phyloP scores from a whole-genome alignment of 2,888 invertebrate genomes.

The Ditula angustiorana region DNA sequence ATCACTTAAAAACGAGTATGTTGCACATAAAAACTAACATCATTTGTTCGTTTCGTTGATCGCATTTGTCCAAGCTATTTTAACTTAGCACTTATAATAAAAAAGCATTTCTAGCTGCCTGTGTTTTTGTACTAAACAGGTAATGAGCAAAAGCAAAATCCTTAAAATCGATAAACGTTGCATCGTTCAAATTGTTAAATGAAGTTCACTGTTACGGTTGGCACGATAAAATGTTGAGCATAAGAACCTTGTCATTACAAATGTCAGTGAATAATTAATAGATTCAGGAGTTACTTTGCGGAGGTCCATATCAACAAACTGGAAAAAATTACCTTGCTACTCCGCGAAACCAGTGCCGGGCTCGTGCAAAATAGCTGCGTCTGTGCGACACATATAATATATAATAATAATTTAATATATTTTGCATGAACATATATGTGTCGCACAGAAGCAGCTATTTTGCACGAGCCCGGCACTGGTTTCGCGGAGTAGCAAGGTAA shows the following conservation, averaged over 20 bases:
- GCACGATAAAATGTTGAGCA: neutral
- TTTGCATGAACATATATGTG: too few species aligned
- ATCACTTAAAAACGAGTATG: constrained; percentile 48
- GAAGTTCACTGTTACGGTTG: constrained; percentile 1
- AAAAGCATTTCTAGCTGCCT: constrained; percentile 44
- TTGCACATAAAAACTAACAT: constrained; percentile 45
- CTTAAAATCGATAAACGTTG: constrained; percentile 16
- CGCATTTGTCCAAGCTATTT: constrained; percentile 35
- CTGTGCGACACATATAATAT: too few species aligned
- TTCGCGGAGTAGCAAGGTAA: too few species aligned
- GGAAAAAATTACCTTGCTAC: too few species aligned
- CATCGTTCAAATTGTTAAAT: constrained; percentile 8
- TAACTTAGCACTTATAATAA: constrained; percentile 37
- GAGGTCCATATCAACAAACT: too few species aligned
- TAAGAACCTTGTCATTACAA: neutral
- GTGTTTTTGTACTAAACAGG: constrained; percentile 82
- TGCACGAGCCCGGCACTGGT: too few species aligned
- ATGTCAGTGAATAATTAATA: too few species aligned
- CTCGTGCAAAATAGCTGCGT: too few species aligned
- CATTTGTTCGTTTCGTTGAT: constrained; percentile 39
- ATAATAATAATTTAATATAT: too few species aligned
- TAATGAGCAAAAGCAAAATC: constrained; percentile 70
- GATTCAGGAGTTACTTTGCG: too few species aligned
- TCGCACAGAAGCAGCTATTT: too few species aligned
- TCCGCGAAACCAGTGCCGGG: too few species aligned